phyloP scores from a whole-genome alignment of 1,140 invertebrate genomes.

The Caerostris extrusa region DNA sequence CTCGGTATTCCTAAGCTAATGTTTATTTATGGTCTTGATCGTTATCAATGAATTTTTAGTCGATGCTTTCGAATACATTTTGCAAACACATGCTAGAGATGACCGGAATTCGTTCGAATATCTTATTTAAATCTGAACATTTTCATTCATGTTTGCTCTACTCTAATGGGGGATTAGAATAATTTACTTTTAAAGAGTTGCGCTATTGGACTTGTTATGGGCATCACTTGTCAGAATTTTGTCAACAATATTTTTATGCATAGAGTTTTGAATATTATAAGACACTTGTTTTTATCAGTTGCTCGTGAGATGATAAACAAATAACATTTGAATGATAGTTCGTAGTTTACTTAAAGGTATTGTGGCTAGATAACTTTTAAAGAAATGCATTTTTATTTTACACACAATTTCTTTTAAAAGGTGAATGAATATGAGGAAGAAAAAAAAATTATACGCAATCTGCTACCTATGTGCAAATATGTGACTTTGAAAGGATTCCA shows the following conservation, averaged over 20 bases:
- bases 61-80: neutral
- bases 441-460: too few species aligned
- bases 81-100: slow-evolving; percentile 10
- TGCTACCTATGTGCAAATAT: too few species aligned
- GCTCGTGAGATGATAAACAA: too few species aligned
- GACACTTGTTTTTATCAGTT: neutral
- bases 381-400: too few species aligned
- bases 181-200: neutral
- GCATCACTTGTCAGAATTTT: neutral
- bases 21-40: slow-evolving; percentile 72
- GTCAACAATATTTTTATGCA: neutral
- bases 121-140: slow-evolving; percentile 42
- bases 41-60: slow-evolving; percentile 67
- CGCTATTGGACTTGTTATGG: neutral
- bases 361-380: too few species aligned
- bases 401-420: too few species aligned
- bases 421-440: too few species aligned
- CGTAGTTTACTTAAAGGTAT: too few species aligned
- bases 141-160: neutral
- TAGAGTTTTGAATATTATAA: neutral
- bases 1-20: slow-evolving; percentile 64
- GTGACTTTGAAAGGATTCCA: too few species aligned
- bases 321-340: too few species aligned
- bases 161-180: neutral
- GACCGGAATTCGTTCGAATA: slow-evolving; percentile 43